Evolutionary conservation across 1,140 invertebrate genomes (phyloP), one percentile per base, ranked within the genome.

Genomic region (Penaeus japonicus): DNA sequence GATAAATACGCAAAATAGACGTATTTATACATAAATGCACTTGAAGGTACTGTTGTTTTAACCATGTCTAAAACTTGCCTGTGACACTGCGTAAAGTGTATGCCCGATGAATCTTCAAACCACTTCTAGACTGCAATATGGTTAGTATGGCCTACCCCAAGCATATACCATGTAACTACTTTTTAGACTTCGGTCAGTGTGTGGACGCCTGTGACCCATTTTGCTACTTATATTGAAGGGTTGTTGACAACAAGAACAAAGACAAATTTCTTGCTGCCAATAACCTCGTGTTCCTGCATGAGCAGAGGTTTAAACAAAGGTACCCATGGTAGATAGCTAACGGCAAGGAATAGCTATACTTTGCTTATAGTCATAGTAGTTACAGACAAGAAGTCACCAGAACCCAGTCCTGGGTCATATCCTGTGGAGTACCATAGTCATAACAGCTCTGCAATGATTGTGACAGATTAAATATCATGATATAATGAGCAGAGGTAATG

Each of bases 1-100:
- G 88, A 87, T 89, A 85, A 88, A 85, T 85, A 81, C 84, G 89
- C 89, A 87, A 88, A 87, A 59, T 88, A 79, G 85, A 65, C 87
- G 59, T 84, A 73, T 89, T 89, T 89, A 84, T 84, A 85, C 87
- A 89, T 80, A 89, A 75, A 89, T 85, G 83, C 87, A 85, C 82
- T 89, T 85, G 87, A 89, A 89, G 87, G 75, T 85, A 89, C 87
- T 89, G 82, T 84, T 84, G 87, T 85, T 75, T 89, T 89, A 83
- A 89, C 87, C 35, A 81, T 81, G 75, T 89, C 84, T 89, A 81
- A 70, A 89, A 32, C 82, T 85, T 84, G 65, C 62, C 77, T 89
- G 87, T 62, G 39, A 84, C 82, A 84, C 47, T 88, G 62, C 75
- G 84, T 84, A 30, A 89, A 89, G 83, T 79, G 59, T 84, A 89